Percentiles rank a stretch among this genome's conserved stretches.
Evolutionary conservation across 2,888 invertebrate genomes (phyloP).

Genomic region (Prosopocoilus inquinatus): DNA sequence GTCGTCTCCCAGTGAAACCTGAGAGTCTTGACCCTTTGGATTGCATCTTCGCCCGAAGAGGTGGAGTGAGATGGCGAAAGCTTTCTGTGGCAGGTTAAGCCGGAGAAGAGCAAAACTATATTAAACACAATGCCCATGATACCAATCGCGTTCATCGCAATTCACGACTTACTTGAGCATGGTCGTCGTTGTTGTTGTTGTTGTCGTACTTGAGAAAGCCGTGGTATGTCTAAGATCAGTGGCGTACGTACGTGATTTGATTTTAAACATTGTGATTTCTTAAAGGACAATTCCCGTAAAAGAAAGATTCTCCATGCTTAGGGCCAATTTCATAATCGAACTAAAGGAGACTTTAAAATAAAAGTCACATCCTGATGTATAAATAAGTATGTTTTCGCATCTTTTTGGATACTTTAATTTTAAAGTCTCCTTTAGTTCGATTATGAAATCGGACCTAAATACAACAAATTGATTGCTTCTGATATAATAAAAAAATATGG

Average conservation of each 20-base stretch:
- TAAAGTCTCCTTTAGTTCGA: too few relatives aligned
- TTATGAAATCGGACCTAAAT: not conserved
- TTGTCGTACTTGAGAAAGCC: too few relatives aligned
- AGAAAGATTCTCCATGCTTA: too few relatives aligned
- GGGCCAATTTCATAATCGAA: not conserved
- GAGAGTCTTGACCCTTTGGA: constrained; percentile 26
- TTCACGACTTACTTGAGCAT: not conserved
- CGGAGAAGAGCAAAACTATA: constrained; percentile 1
- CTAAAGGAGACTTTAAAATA: too few relatives aligned
- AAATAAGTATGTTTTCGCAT: too few relatives aligned
- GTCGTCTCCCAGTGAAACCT: constrained; percentile 25
- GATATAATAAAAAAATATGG: too few relatives aligned
- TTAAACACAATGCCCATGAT: constrained; percentile 4
- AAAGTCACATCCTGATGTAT: too few relatives aligned
- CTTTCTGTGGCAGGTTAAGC: not conserved
- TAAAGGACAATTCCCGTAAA: too few relatives aligned
- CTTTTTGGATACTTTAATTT: too few relatives aligned
- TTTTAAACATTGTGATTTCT: too few relatives aligned
- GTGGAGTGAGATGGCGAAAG: not conserved
- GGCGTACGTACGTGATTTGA: too few relatives aligned
- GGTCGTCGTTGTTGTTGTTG: not conserved
- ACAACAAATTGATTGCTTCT: not conserved
- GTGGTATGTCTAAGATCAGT: too few relatives aligned
- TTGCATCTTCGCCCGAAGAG: not conserved
- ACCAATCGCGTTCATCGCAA: constrained; percentile 2